Evolutionary conservation across 2,113 vertebrate genomes (phyloP).

Genomic region (Sylvia atricapilla): DNA sequence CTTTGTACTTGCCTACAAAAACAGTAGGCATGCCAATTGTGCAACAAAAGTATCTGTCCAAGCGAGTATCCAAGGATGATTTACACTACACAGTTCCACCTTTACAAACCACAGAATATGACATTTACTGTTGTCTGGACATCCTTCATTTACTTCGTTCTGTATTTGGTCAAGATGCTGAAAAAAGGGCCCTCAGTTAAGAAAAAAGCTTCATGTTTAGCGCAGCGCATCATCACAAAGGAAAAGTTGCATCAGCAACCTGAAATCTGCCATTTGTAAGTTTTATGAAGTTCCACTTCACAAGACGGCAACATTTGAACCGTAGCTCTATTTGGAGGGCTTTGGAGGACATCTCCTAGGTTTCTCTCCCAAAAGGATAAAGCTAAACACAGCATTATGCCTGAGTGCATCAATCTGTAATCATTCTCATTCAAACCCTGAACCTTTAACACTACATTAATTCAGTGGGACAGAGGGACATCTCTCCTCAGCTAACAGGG

Average conservation of each 20-base stretch:
- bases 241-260: neutral
- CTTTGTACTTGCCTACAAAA: neutral
- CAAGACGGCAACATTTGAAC: neutral
- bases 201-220: neutral
- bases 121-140: neutral
- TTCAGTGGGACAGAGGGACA: neutral
- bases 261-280: neutral
- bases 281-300: neutral
- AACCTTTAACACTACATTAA: neutral
- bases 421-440: constrained; percentile 16
- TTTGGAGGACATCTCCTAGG: constrained; percentile 10
- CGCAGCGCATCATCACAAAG: neutral
- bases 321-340: neutral
- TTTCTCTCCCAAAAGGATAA: neutral
- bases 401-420: neutral
- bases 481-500: neutral
- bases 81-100: neutral
- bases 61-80: neutral
- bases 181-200: neutral
- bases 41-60: neutral
- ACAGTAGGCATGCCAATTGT: neutral
- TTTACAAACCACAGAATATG: neutral
- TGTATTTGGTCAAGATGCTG: neutral
- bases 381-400: constrained; percentile 28
- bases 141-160: neutral